Evolutionary conservation across 1,140 invertebrate genomes (phyloP).

Genomic region (Ostrea denselamellosa): DNA sequence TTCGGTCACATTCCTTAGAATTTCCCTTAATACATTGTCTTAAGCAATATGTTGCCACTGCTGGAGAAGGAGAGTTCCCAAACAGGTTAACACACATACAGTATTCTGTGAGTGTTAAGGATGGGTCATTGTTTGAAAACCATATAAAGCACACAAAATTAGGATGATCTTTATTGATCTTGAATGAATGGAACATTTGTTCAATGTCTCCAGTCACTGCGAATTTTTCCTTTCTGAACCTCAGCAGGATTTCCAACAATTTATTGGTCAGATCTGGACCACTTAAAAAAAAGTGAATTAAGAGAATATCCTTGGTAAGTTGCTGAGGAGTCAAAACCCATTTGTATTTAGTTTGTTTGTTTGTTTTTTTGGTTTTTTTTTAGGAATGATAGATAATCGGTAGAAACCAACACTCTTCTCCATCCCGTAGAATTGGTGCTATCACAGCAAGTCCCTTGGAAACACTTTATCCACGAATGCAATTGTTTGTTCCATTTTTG

Average conservation of each 20-base stretch:
- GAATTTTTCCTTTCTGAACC: not conserved
- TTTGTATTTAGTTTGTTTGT: conserved; percentile 47
- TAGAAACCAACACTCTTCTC: conserved; percentile 45
- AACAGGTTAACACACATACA: conserved; percentile 31
- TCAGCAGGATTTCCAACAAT: conserved; percentile 54
- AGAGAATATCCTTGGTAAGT: conserved; percentile 1
- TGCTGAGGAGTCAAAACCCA: conserved; percentile 56
- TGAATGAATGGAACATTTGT: conserved; percentile 25
- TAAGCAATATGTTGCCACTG: conserved; percentile 5
- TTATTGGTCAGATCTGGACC: conserved; percentile 76
- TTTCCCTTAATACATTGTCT: not conserved
- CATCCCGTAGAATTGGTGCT: not conserved
- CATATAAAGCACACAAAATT: conserved; percentile 39
- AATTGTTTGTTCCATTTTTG: conserved; percentile 44
- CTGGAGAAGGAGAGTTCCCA: conserved; percentile 30
- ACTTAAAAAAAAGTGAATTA: conserved; percentile 58
- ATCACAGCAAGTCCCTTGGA: conserved; percentile 47
- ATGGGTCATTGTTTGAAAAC: not conserved
- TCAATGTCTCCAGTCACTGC: not conserved
- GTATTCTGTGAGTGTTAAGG: conserved; percentile 4
- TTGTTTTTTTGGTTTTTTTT: too few relatives aligned
- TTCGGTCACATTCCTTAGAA: not conserved
- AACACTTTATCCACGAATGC: conserved; percentile 50
- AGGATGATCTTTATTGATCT: not conserved
- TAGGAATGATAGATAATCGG: conserved; percentile 54